Percentiles rank a stretch among this genome's conserved stretches.
Conservation (phyloP, 1,140 invertebrate species). For the Pachypeltis micranthus region DNA sequence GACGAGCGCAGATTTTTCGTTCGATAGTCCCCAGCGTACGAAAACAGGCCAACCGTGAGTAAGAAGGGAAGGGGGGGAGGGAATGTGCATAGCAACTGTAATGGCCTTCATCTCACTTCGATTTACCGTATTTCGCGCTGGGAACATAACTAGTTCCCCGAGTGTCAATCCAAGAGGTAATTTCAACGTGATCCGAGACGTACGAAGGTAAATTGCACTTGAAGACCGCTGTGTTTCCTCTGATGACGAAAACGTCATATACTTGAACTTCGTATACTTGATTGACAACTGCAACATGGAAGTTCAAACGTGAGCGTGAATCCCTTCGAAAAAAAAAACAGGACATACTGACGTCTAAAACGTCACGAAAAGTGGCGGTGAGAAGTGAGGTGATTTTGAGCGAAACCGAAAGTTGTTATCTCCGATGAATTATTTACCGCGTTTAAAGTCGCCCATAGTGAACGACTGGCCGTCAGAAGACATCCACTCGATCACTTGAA, state of each 20-base stretch:
- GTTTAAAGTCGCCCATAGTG: neutral
- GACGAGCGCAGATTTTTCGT: no score
- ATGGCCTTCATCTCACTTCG: no score
- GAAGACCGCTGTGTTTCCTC: slow-evolving; percentile 72
- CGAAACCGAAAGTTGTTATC: neutral
- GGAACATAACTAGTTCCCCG: slow-evolving; percentile 39
- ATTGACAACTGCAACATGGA: slow-evolving; percentile 63
- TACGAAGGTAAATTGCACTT: slow-evolving; percentile 80
- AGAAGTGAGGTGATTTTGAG: neutral
- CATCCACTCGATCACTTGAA: slow-evolving; percentile 71
- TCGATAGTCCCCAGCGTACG: neutral
- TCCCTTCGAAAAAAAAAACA: no score
- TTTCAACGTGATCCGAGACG: slow-evolving; percentile 75
- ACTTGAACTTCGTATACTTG: slow-evolving; percentile 77
- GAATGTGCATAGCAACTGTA: neutral
- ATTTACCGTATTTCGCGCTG: slow-evolving; percentile 37
- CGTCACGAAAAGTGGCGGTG: neutral
- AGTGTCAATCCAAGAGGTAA: slow-evolving; percentile 74
- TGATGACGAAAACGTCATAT: slow-evolving; percentile 76
- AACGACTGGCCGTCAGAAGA: slow-evolving; percentile 48
- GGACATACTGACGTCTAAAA: no score
- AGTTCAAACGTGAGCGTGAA: no score
- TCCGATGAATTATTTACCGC: neutral
- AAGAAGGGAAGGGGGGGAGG: neutral
- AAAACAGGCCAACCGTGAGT: no score